These are phyloP conservation scores for Goniozus legneri DNA, from an alignment of 1,140 invertebrate genomes.

Conservation along the genomic window DNA sequence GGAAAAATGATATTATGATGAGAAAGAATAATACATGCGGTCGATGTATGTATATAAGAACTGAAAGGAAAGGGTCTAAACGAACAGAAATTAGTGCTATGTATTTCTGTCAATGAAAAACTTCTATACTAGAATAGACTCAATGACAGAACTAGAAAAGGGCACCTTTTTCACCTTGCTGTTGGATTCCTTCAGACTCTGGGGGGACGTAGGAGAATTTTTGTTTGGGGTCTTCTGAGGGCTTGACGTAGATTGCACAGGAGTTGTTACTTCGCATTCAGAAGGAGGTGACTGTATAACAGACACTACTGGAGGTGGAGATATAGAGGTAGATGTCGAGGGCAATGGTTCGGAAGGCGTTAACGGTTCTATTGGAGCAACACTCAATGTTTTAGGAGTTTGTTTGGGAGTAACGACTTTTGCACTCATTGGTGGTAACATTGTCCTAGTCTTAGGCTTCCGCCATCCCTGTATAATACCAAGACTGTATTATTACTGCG, in stretches of 20 bases:
- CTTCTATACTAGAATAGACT: conserved; percentile 12
- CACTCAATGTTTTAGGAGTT: conserved; percentile 51
- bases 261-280: conserved; percentile 44
- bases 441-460: conserved; percentile 71
- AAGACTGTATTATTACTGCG: conserved; percentile 41
- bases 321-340: conserved; percentile 51
- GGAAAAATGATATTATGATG: too few species aligned
- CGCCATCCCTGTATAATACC: conserved; percentile 65
- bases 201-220: conserved; percentile 56
- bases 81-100: conserved; percentile 16
- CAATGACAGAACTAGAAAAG: conserved; percentile 28
- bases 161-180: conserved; percentile 63
- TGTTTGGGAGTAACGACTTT: conserved; percentile 56
- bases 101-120: conserved; percentile 9
- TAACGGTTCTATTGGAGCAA: conserved; percentile 50
- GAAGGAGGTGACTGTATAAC: conserved; percentile 45
- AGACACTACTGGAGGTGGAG: conserved; percentile 54
- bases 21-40: too few species aligned
- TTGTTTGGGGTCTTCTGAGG: conserved; percentile 52
- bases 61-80: conserved; percentile 2
- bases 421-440: conserved; percentile 62
- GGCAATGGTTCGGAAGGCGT: conserved; percentile 52
- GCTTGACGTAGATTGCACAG: conserved; percentile 45
- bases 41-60: too few species aligned
- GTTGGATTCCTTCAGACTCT: conserved; percentile 60